Percentiles rank a stretch among this genome's conserved stretches.
Conservation (phyloP, 2,888 invertebrate genomes). For the Nezara viridula region DNA sequence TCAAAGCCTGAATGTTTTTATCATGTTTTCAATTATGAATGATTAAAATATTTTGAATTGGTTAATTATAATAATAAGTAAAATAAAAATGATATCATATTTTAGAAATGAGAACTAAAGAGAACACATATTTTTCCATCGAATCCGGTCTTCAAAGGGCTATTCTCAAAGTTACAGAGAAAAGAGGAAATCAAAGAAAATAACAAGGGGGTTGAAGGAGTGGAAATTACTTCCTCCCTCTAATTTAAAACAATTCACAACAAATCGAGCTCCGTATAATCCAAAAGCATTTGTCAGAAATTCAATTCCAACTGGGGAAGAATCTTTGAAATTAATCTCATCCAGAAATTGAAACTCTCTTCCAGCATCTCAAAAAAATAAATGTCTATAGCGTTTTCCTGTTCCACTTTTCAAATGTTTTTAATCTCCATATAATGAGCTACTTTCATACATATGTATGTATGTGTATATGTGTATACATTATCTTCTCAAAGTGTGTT, state of each 20-base stretch:
- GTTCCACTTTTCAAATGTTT: not conserved
- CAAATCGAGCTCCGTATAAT: not conserved
- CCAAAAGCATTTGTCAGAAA: slow-evolving; percentile 28
- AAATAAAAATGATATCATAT: no score
- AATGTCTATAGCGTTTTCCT: not conserved
- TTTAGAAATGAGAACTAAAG: not conserved
- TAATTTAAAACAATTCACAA: slow-evolving; percentile 19
- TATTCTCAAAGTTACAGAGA: not conserved
- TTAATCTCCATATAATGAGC: no score
- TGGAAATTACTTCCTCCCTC: not conserved
- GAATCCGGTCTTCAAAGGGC: not conserved
- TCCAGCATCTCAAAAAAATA: not conserved
- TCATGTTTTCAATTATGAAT: no score
- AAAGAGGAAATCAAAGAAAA: not conserved
- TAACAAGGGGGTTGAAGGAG: not conserved
- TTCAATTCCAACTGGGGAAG: not conserved
- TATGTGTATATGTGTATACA: no score
- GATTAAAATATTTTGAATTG: no score
- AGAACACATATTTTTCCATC: not conserved
- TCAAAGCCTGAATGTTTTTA: no score
- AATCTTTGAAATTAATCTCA: not conserved
- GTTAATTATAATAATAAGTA: no score
- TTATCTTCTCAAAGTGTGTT: no score
- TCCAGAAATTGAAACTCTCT: not conserved
- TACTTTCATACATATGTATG: no score